phyloP scores from a whole-genome alignment of 1,140 invertebrate genomes.

The Fopius arisanus region DNA sequence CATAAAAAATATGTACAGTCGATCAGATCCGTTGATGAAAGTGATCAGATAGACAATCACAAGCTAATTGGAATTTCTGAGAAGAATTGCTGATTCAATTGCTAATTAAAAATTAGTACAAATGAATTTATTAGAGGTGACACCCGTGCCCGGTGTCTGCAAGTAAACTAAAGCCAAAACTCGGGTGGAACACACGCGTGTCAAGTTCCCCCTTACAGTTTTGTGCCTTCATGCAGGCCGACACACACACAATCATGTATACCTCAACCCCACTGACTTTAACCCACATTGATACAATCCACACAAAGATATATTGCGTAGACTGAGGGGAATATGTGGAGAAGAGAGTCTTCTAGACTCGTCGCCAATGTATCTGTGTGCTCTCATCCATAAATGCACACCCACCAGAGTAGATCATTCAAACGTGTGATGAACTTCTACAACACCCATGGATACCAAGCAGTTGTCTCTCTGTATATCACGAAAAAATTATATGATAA shows the following conservation, averaged over 20 bases:
- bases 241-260: background rate
- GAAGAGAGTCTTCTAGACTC: background rate
- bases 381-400: background rate
- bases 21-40: too few species aligned
- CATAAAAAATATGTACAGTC: too few species aligned
- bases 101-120: background rate
- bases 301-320: background rate
- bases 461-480: too few species aligned
- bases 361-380: background rate
- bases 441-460: background rate
- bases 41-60: too few species aligned
- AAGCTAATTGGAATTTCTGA: background rate
- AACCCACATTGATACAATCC: background rate
- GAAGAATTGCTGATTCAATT: background rate
- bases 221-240: background rate
- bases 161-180: background rate
- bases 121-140: background rate
- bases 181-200: conserved; percentile 7
- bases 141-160: background rate
- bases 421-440: background rate
- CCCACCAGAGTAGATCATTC: background rate
- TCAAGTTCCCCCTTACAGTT: conserved; percentile 1
- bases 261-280: background rate
- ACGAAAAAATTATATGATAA: too few species aligned
- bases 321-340: background rate